These are phyloP conservation scores for Nicator chloris DNA, from an alignment of 2,113 vertebrate genomes.

Conservation along the genomic window DNA sequence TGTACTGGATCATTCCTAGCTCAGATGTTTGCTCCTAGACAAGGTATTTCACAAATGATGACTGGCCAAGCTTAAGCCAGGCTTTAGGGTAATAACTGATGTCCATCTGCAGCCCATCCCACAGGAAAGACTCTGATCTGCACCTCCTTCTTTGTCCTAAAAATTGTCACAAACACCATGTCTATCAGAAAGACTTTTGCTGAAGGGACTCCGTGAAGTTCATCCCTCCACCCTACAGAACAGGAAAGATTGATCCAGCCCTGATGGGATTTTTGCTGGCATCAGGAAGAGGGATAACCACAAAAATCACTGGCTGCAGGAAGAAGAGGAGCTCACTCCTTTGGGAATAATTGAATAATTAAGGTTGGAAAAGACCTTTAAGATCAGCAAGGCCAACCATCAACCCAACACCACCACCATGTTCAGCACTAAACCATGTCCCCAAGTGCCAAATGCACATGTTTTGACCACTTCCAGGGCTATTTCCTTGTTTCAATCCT, in stretches of 20 bases:
- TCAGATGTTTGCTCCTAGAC: not conserved
- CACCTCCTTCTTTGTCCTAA: not conserved
- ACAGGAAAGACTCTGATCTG: not conserved
- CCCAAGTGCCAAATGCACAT: not conserved
- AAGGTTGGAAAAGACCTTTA: not conserved
- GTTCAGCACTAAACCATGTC: not conserved
- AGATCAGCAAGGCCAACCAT: not conserved
- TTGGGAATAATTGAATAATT: not conserved
- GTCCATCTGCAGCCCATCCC: not conserved
- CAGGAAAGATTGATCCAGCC: not conserved
- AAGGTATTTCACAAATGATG: not conserved
- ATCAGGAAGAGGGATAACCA: not conserved
- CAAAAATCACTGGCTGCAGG: not conserved
- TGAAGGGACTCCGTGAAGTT: not conserved
- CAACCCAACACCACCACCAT: not conserved
- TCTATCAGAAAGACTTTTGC: not conserved
- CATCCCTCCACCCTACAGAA: not conserved
- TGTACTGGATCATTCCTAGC: not conserved
- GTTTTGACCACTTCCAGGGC: not conserved
- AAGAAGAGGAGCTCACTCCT: fast-evolving
- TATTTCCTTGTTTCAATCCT: not conserved
- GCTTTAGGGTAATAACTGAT: not conserved
- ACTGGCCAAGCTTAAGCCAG: not conserved
- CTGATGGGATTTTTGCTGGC: not conserved
- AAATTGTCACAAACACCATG: not conserved